phyloP scores from a whole-genome alignment of 2,888 invertebrate species.

The Smittia sp. region DNA sequence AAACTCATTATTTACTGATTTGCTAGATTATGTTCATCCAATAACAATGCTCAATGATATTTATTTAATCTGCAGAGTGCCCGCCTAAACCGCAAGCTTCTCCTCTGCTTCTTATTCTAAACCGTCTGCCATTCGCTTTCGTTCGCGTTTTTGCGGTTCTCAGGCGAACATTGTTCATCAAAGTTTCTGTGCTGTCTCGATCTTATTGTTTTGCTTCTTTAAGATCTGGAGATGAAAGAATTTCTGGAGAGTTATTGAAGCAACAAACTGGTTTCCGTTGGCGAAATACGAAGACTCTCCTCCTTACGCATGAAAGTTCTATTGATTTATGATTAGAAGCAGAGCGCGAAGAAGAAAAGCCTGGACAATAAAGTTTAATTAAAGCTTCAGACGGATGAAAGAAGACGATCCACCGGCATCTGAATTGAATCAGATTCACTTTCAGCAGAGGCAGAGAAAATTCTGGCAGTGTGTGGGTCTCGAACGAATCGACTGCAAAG shows the following conservation, averaged over 20 bases:
- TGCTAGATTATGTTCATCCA: slow-evolving; percentile 1
- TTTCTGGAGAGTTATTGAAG: background rate
- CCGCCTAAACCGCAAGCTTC: background rate
- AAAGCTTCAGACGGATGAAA: background rate
- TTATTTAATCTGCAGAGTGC: background rate
- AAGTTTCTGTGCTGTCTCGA: background rate
- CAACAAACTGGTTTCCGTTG: slow-evolving; percentile 14
- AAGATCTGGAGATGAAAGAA: background rate
- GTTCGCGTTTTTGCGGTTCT: background rate
- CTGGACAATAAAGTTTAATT: slow-evolving; percentile 2
- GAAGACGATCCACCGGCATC: no score
- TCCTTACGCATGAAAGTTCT: slow-evolving; percentile 11
- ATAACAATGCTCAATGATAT: background rate
- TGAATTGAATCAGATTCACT: background rate
- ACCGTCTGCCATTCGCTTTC: background rate
- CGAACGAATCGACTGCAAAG: background rate
- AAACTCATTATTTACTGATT: slow-evolving; percentile 11
- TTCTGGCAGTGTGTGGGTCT: background rate
- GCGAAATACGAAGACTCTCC: background rate
- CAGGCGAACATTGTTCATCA: background rate
- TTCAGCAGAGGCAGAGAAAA: background rate
- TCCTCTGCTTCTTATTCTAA: background rate
- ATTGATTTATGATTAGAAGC: background rate
- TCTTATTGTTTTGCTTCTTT: slow-evolving; percentile 4
- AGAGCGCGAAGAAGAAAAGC: background rate